Conservation (phyloP, 2,113 vertebrate species). For the Arizona elegans region DNA sequence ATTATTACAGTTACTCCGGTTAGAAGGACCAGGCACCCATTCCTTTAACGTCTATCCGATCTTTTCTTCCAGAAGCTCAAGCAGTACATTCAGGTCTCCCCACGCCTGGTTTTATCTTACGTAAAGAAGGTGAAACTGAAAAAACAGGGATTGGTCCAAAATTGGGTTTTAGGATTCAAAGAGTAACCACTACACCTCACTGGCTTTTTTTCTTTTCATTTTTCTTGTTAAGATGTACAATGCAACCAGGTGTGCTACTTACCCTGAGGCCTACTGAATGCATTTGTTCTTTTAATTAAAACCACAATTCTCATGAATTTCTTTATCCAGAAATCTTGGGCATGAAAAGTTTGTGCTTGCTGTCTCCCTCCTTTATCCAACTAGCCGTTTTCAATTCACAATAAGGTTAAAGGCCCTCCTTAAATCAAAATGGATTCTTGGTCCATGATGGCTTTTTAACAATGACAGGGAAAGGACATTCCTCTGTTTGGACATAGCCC, state of each 20-base stretch:
- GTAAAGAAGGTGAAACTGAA: neutral
- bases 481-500: neutral
- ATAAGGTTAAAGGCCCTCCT: neutral
- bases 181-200: neutral
- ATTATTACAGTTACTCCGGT: neutral
- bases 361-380: neutral
- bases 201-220: neutral
- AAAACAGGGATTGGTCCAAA: neutral
- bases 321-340: neutral
- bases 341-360: neutral
- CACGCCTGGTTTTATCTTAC: neutral
- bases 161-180: neutral
- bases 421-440: neutral
- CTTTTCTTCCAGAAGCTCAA: neutral
- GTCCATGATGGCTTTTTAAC: neutral
- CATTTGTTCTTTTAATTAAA: neutral
- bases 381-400: neutral
- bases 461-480: neutral
- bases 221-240: neutral
- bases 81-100: neutral
- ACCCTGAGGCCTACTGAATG: neutral
- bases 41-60: neutral
- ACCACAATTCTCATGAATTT: neutral
- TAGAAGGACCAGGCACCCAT: neutral
- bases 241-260: neutral